Conservation (phyloP, 2,797 vertebrate genomes). For the Dendrocincla fuliginosa region DNA sequence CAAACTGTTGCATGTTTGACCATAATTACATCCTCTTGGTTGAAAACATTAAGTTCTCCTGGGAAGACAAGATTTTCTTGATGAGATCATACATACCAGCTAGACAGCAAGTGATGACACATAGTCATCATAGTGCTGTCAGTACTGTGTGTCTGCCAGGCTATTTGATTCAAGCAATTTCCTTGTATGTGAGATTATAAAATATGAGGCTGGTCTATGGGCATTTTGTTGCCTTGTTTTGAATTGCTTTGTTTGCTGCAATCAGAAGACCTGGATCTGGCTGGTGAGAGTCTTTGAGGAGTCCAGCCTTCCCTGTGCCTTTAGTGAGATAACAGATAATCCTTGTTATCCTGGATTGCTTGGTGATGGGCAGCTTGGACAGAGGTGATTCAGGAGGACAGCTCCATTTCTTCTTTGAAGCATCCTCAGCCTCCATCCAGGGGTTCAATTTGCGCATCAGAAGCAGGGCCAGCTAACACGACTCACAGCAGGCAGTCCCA, state of each 20-base stretch:
- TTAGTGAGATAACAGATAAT: neutral
- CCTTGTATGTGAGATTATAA: neutral
- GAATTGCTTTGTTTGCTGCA: neutral
- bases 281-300: neutral
- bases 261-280: neutral
- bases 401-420: neutral
- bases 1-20: neutral
- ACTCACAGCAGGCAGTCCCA: neutral
- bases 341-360: neutral
- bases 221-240: neutral
- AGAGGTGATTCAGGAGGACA: neutral
- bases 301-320: neutral
- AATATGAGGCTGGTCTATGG: neutral
- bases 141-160: neutral
- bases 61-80: neutral
- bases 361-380: neutral
- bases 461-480: neutral
- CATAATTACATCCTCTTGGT: neutral
- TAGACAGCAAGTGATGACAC: neutral
- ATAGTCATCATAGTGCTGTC: neutral
- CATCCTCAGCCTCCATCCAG: neutral
- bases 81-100: neutral
- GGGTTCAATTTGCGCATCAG: neutral
- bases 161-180: neutral
- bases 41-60: neutral